Conservation (phyloP, 2,797 vertebrate genomes). For the Silurus lanzhouensis region DNA sequence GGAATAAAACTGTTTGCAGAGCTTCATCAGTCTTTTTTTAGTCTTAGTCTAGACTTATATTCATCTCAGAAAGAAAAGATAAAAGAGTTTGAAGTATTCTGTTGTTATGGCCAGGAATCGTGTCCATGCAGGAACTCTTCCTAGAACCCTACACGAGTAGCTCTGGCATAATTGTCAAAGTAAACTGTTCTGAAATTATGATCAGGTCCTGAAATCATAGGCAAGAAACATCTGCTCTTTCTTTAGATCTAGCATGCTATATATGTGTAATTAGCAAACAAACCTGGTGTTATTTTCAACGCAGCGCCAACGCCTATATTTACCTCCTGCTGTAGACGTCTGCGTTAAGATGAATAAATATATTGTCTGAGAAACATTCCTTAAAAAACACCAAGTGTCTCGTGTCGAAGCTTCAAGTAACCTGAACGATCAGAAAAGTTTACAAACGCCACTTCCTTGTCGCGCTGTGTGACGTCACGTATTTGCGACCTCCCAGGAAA, state of each 20-base stretch:
- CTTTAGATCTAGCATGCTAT: neutral
- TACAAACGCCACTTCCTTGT: slow-evolving; percentile 48
- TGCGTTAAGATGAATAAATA: neutral
- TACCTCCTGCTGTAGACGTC: slow-evolving; percentile 28
- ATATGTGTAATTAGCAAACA: neutral
- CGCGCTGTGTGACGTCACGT: neutral
- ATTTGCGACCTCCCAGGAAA: neutral
- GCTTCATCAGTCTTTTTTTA: neutral
- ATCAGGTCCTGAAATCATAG: neutral
- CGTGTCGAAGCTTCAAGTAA: no score
- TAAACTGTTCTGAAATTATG: neutral
- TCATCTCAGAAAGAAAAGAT: neutral
- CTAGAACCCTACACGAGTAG: no score
- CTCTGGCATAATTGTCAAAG: neutral
- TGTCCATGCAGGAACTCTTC: neutral
- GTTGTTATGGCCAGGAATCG: neutral
- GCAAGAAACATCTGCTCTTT: neutral
- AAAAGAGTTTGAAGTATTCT: neutral
- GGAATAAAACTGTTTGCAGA: neutral
- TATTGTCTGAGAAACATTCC: slow-evolving; percentile 20
- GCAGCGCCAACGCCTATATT: neutral
- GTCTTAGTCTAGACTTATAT: no score
- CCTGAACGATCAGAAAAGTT: slow-evolving; percentile 34
- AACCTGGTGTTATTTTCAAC: no score
- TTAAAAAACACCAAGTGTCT: neutral